Evolutionary conservation across 2,888 invertebrate genomes (phyloP).

Genomic region (Lithophane leautieri): DNA sequence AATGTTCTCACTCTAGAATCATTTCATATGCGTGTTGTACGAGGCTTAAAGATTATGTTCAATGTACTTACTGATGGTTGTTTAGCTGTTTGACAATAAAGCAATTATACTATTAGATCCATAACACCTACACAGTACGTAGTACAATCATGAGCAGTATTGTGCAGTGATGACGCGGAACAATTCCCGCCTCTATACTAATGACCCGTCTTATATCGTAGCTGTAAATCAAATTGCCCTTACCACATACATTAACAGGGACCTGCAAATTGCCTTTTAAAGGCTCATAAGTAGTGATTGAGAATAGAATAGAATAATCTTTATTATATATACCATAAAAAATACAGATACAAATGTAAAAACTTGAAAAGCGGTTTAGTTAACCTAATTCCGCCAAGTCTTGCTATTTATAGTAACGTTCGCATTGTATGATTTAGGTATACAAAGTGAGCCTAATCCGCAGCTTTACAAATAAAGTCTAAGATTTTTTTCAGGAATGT

Average conservation of each 20-base stretch:
- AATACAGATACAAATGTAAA: too few relatives aligned
- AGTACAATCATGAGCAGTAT: slow-evolving; percentile 69
- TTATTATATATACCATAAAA: too few relatives aligned
- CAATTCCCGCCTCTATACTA: slow-evolving; percentile 73
- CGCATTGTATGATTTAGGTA: slow-evolving; percentile 21
- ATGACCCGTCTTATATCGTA: slow-evolving; percentile 78
- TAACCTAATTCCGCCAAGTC: slow-evolving; percentile 47
- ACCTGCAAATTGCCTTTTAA: slow-evolving; percentile 55
- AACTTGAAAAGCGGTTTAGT: slow-evolving; percentile 53
- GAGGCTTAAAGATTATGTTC: slow-evolving; percentile 9
- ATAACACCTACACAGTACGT: slow-evolving; percentile 23
- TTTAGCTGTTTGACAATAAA: slow-evolving; percentile 1
- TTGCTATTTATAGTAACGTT: slow-evolving; percentile 33
- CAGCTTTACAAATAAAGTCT: background rate
- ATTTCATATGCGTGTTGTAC: slow-evolving; percentile 54
- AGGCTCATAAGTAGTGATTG: slow-evolving; percentile 47
- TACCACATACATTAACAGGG: slow-evolving; percentile 59
- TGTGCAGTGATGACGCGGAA: slow-evolving; percentile 72
- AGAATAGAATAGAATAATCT: too few relatives aligned
- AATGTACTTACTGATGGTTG: background rate
- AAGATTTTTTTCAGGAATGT: background rate
- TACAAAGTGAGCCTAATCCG: slow-evolving; percentile 2
- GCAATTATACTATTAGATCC: slow-evolving; percentile 42
- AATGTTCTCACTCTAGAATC: slow-evolving; percentile 57
- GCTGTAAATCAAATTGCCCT: slow-evolving; percentile 76